phyloP scores from a whole-genome alignment of 2,888 invertebrate genomes.

The Drosophila dives region DNA sequence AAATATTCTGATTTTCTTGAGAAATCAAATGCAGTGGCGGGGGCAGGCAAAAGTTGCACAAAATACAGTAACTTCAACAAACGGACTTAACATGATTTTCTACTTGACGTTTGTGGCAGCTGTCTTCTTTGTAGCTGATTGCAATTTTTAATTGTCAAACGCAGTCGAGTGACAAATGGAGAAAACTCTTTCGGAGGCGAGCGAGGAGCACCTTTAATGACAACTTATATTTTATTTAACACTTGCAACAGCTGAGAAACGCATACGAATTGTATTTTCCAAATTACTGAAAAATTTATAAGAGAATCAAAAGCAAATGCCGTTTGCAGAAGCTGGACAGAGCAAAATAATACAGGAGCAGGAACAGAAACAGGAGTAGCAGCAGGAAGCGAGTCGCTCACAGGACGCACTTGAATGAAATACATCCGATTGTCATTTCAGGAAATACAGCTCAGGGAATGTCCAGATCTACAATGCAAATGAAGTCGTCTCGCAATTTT shows the following conservation, averaged over 20 bases:
- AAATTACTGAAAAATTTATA: constrained; percentile 61
- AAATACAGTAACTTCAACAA: constrained; percentile 10
- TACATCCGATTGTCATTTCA: constrained; percentile 72
- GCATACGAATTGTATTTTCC: constrained; percentile 64
- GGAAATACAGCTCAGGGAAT: constrained; percentile 24
- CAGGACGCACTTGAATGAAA: constrained; percentile 60
- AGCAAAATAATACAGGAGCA: neutral
- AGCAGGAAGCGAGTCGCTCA: constrained; percentile 33
- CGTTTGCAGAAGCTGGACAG: neutral
- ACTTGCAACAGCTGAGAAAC: constrained; percentile 65
- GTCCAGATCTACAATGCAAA: constrained; percentile 71
- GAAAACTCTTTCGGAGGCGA: constrained; percentile 26
- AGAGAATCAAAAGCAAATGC: constrained; percentile 5
- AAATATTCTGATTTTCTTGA: constrained; percentile 43
- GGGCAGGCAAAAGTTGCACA: neutral
- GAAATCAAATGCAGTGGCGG: constrained; percentile 22
- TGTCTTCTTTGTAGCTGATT: constrained; percentile 52
- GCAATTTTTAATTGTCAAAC: constrained; percentile 77
- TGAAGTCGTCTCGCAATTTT: constrained; percentile 53
- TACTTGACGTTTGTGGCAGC: constrained; percentile 42
- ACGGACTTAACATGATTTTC: constrained; percentile 35
- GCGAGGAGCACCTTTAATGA: constrained; percentile 60
- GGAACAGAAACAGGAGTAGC: neutral
- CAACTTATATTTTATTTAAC: constrained; percentile 74
- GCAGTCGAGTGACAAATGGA: constrained; percentile 73